Evolutionary conservation across 2,888 invertebrate genomes (phyloP), one percentile per base, ranked within the genome.

Genomic region (Dione juno): DNA sequence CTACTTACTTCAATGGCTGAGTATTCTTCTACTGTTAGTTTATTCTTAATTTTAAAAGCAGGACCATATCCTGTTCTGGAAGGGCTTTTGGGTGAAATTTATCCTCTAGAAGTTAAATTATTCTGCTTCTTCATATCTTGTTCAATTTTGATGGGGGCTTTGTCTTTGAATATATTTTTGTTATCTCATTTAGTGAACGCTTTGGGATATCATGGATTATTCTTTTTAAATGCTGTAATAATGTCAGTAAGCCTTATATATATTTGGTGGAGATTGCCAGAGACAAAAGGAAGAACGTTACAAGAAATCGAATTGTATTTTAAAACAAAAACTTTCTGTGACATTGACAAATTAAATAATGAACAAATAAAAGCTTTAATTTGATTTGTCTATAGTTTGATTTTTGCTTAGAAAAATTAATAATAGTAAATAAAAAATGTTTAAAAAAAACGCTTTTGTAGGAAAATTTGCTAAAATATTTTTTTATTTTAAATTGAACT

Each of bases 281-380:
- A 71, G 43, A 71, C 71, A 21, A 71, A 72, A 45, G 69, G 70
- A 3, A 67, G 45, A 19, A 70, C 72, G 0, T 53, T 73, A n/a
- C 79, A 79, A 65, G 80, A 81, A 72, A 80, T 81, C 11, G 81
- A 81, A 64, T 45, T 80, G 28, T 78, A 74, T 61, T 77, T 80
- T 16, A 79, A 79, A 61, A 75, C 76, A 9, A 70, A 73, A n/a
- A 68, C 45, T 10, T 74, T 74, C 52, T 41, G 45, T n/a, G 58
- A 65, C 37, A 45, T 72, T 28, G 58, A 66, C n/a, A 28, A 50
- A 11, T 14, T 61, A 28, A 61, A 61, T 43, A 61, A 61, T 43
- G 69, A 69, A 13, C 69, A 69, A 63, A 69, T 48, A n/a, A 69
- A 63, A 10, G 11, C 54, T 6, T 69, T 72, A 41, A 37, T 69